Percentiles rank a stretch among this genome's conserved stretches.
Conservation (phyloP, 2,888 invertebrate genomes). For the Ectemnius continuus region DNA sequence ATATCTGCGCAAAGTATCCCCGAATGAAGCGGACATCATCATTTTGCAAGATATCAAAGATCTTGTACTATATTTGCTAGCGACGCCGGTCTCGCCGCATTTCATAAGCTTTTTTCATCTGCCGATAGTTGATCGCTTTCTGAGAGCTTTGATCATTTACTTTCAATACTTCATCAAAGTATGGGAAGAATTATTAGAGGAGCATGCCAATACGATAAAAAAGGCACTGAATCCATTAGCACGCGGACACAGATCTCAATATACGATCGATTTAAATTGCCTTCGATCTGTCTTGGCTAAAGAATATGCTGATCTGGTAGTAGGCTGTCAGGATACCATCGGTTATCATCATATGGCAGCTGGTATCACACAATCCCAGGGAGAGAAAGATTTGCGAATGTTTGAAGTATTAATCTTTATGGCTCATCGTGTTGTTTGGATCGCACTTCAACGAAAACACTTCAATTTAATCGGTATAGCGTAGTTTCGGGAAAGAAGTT, state of each 20-base stretch:
- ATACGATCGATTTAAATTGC: conserved; percentile 80
- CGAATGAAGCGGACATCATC: conserved; percentile 80
- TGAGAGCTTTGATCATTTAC: conserved; percentile 83
- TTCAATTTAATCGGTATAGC: conserved; percentile 82
- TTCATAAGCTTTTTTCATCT: conserved; percentile 82
- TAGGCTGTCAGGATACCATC: conserved; percentile 75
- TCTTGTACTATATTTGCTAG: conserved; percentile 80
- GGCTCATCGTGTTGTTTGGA: conserved; percentile 83
- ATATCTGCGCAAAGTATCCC: conserved; percentile 81
- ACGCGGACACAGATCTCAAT: conserved; percentile 61
- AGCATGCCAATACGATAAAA: conserved; percentile 78
- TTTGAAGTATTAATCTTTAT: conserved; percentile 82
- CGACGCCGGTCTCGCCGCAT: conserved; percentile 80
- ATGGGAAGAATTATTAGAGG: conserved; percentile 80
- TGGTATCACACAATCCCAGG: conserved; percentile 79
- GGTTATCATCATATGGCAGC: conserved; percentile 81
- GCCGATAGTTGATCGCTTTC: conserved; percentile 82
- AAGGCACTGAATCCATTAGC: conserved; percentile 71
- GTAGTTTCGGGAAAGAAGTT: conserved; percentile 1
- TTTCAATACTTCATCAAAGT: conserved; percentile 83
- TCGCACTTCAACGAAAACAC: conserved; percentile 81
- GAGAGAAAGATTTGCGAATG: conserved; percentile 83
- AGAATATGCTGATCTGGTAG: conserved; percentile 82
- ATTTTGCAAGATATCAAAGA: conserved; percentile 83
- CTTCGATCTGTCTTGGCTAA: conserved; percentile 81